Evolutionary conservation across 2,888 invertebrate species (phyloP).

Genomic region (Parnassius smintheus): DNA sequence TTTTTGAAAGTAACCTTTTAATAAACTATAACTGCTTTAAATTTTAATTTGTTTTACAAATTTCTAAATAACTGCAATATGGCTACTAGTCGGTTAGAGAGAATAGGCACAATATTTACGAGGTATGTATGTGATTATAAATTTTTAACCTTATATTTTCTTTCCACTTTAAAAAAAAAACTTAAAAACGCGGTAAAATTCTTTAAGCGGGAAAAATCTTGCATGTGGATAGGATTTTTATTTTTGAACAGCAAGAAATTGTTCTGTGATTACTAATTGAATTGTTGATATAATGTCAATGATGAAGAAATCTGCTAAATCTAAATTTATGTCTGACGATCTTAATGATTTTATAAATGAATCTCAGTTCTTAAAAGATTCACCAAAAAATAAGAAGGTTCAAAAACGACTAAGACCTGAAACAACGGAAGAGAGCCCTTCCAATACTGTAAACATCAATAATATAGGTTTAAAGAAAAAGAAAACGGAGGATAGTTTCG

Average conservation of each 20-base stretch:
- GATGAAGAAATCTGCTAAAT: conserved; percentile 47
- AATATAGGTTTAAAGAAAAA: conserved; percentile 51
- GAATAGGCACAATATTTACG: conserved; percentile 1
- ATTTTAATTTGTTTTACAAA: too few relatives aligned
- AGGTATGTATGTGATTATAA: conserved; percentile 1
- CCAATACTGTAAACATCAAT: conserved; percentile 35
- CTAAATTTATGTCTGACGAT: conserved; percentile 54
- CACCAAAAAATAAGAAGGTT: conserved; percentile 50
- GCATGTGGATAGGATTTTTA: conserved; percentile 7
- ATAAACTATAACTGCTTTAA: too few relatives aligned
- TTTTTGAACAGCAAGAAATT: neutral
- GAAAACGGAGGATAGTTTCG: conserved; percentile 45
- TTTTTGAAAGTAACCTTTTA: too few relatives aligned
- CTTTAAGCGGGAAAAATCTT: conserved; percentile 22
- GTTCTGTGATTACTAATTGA: neutral
- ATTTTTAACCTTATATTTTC: neutral
- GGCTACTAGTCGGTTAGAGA: neutral
- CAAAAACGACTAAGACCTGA: conserved; percentile 47
- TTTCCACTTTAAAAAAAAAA: conserved; percentile 15
- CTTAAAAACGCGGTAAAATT: conserved; percentile 18
- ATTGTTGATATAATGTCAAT: conserved; percentile 43
- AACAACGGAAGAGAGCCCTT: conserved; percentile 46
- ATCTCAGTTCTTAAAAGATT: conserved; percentile 51
- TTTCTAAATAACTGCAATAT: too few relatives aligned
- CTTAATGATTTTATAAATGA: conserved; percentile 52